Base-by-base conservation (phyloP, 2,888 invertebrate species). In the Ischnura elegans region DNA sequence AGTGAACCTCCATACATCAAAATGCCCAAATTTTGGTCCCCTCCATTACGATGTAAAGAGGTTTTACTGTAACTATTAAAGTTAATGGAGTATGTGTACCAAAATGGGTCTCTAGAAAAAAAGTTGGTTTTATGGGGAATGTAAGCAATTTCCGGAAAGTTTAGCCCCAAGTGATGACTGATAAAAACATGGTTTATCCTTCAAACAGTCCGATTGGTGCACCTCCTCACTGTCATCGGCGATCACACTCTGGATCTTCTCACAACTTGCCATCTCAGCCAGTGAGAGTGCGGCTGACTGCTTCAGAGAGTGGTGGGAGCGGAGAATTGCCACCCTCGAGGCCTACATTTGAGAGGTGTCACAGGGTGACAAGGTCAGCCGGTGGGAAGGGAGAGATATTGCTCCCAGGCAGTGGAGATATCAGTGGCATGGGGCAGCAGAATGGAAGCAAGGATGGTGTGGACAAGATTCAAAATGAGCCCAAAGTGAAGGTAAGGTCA, bases 171-270 rank as follows among this genome's bases (percentile, higher is more conserved):
- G n/a, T n/a, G n/a, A n/a, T n/a, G n/a, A n/a, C n/a, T n/a, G n/a
- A n/a, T n/a, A n/a, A n/a, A n/a, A n/a, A n/a, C 6, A 25, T 29
- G 76, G 10, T 36, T 29, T 76, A 25, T 66, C n/a, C 29, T 47
- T 76, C 2, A 19, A 46, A 6, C 76, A 85, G 85, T 84, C 55
- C 84, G 84, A 46, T 47, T 8, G 36, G 93, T n/a, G 29, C 8
- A 47, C 51, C 46, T 36, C 43, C 51, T 0, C 51, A 45, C 29
- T 93, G 87, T 19, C 93, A 94, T 42, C 94, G 94, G 29, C 94
- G 94, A 3, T 94, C 94, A 1, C 85, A 94, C 85, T 94, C 94
- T 25, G 94, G 94, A 13, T 94, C 94, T 3, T 94, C 94, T 16
- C 87, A 94, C n/a, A 94, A 94, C 90, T 66, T 94, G 19, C 76